Percentiles rank a stretch among this genome's conserved stretches.
Conservation (phyloP, 1,140 invertebrate genomes). For the Pogonomyrmex barbatus region DNA sequence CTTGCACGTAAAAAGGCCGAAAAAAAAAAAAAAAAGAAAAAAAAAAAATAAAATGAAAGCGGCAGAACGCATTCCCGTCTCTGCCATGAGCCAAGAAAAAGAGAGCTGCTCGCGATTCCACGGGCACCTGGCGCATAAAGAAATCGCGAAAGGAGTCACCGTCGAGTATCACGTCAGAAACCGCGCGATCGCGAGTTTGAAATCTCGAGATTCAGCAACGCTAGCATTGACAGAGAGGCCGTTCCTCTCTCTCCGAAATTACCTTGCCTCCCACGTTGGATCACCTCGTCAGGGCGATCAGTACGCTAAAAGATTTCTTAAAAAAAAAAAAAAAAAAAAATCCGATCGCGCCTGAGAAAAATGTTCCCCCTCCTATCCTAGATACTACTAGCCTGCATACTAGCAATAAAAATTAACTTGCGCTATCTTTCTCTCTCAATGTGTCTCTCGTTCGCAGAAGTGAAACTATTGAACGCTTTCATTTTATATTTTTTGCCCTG, state of each 20-base stretch:
- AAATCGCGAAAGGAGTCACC: slow-evolving; percentile 28
- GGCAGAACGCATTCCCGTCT: slow-evolving; percentile 22
- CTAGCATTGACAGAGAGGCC: slow-evolving; percentile 84
- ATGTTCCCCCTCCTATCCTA: neutral
- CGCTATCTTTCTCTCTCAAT: slow-evolving; percentile 23
- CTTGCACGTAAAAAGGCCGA: neutral
- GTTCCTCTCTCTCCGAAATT: slow-evolving; percentile 85
- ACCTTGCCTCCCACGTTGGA: slow-evolving; percentile 84
- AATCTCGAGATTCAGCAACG: slow-evolving; percentile 58
- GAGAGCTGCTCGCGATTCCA: slow-evolving; percentile 34
- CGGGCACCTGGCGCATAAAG: slow-evolving; percentile 22
- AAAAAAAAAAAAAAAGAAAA: neutral
- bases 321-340: neutral
- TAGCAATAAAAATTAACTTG: neutral
- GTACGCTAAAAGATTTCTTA: slow-evolving; percentile 33
- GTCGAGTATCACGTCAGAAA: slow-evolving; percentile 28
- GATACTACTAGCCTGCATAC: neutral
- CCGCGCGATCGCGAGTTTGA: slow-evolving; percentile 34
- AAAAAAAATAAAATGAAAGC: neutral
- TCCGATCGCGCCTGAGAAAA: neutral
- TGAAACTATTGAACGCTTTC: neutral
- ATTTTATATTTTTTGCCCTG: too few species aligned
- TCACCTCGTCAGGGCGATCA: slow-evolving; percentile 72
- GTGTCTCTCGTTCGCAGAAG: neutral
- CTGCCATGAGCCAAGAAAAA: slow-evolving; percentile 1